Base-by-base conservation (phyloP, 1,140 invertebrate genomes). In the Phymorhynchus buccinoides region DNA sequence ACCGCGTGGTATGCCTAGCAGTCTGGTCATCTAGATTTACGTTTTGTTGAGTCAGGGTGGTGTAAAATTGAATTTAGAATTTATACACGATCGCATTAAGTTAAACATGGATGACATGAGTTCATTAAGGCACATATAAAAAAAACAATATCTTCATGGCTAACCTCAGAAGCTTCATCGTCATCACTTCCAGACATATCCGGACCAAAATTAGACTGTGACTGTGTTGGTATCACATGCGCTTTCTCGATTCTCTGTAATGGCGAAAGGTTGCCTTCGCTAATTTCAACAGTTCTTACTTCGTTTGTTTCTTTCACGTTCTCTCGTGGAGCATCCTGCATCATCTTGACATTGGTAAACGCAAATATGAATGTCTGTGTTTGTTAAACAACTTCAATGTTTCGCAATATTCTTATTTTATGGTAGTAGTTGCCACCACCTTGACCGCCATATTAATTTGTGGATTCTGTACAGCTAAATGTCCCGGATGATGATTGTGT, bases 101-200 rank as follows among this genome's bases (percentile, higher is more conserved):
- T n/a, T n/a, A n/a, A n/a, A n/a, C n/a, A n/a, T n/a, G n/a, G n/a
- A n/a, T n/a, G n/a, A n/a, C n/a, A n/a, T n/a, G n/a, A n/a, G n/a
- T n/a, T n/a, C n/a, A n/a, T n/a, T n/a, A n/a, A n/a, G n/a, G n/a
- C 4, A 16, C 6, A 22, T 27, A 62, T 22, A 18, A 62, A 62
- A 62, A 27, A 80, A 80, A 80, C 44, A 80, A 56, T 18, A 80
- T 32, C 16, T 27, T 48, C 71, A 84, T 84, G 48, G 86, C 86
- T 86, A 96, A 97, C 97, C 96, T 97, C 97, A 90, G 96, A 97
- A 93, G 97, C 96, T 94, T 97, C 97, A 93, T 97, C 97, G 94
- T 97, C 97, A 93, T 97, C 97, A 93, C 96, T 97, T 94, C 97
- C 96, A 89, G 96, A 97, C 93, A 96, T 96, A 95, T 97, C 96